These are phyloP conservation scores for Cheirogaleus major DNA, from an alignment of 2,797 vertebrate species.

Conservation along the genomic window DNA sequence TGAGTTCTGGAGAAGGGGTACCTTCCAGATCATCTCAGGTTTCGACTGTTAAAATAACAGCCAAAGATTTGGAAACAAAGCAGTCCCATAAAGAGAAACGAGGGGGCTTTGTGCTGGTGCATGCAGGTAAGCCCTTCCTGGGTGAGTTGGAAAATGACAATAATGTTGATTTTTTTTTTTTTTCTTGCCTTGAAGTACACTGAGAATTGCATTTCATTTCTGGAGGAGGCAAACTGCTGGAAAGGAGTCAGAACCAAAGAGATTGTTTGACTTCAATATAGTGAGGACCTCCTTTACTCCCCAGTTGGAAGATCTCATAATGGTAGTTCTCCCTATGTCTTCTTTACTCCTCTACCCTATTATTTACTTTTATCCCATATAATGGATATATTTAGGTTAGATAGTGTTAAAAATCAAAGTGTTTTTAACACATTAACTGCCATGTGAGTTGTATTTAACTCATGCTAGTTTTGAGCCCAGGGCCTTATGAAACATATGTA, in stretches of 20 bases:
- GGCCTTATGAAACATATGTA: too few species aligned
- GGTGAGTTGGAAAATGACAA: neutral
- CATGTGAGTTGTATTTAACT: too few species aligned
- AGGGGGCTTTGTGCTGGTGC: constrained; percentile 97
- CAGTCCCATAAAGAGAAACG: constrained; percentile 87
- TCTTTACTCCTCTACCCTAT: neutral
- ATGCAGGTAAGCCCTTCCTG: constrained; percentile 92
- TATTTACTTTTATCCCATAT: neutral
- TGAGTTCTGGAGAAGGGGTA: constrained; percentile 91
- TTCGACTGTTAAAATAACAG: constrained; percentile 85
- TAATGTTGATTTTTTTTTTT: neutral
- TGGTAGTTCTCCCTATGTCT: neutral
- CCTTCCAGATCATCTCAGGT: constrained; percentile 89
- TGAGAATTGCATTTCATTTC: neutral
- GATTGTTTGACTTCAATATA: neutral
- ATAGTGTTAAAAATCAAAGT: constrained; percentile 5
- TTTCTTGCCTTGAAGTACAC: neutral
- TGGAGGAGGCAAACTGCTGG: neutral
- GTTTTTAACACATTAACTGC: neutral
- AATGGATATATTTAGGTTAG: neutral
- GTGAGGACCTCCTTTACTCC: neutral
- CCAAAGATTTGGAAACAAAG: constrained; percentile 88
- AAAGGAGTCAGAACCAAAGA: neutral
- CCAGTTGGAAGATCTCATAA: neutral
- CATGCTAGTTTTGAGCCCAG: too few species aligned